These are phyloP conservation scores for Indicator indicator DNA, from an alignment of 2,113 vertebrate species.

Conservation along the genomic window DNA sequence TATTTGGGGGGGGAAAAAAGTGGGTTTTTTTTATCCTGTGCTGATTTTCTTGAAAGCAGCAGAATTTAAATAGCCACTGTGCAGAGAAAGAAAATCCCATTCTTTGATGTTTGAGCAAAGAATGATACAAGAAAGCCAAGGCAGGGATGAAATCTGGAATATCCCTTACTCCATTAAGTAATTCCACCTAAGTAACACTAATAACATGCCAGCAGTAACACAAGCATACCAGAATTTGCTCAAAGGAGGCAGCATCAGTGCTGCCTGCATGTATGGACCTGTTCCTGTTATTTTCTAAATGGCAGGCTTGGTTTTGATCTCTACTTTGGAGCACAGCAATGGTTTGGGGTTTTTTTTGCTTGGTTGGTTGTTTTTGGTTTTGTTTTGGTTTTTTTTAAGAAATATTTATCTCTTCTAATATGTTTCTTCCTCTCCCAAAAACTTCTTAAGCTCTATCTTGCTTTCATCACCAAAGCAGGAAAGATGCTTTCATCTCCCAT, in stretches of 20 bases:
- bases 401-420: conserved; percentile 10
- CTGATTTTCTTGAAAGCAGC: not conserved
- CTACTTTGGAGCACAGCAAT: not conserved
- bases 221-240: not conserved
- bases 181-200: not conserved
- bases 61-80: not conserved
- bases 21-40: not conserved
- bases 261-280: not conserved
- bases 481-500: conserved; percentile 17
- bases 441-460: not conserved
- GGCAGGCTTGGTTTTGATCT: not conserved
- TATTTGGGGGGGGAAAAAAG: not conserved
- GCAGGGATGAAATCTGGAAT: not conserved
- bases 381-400: not conserved
- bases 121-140: not conserved
- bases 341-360: not conserved
- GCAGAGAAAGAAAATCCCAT: not conserved
- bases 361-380: no score
- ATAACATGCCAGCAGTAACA: not conserved
- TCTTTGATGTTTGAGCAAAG: not conserved
- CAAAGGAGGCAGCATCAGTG: not conserved
- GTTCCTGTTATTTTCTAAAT: not conserved
- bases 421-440: not conserved
- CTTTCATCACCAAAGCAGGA: conserved; percentile 23
- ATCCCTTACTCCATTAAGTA: not conserved